phyloP scores from a whole-genome alignment of 64 coral and sea anemone genomes.

The Montipora foliosa region DNA sequence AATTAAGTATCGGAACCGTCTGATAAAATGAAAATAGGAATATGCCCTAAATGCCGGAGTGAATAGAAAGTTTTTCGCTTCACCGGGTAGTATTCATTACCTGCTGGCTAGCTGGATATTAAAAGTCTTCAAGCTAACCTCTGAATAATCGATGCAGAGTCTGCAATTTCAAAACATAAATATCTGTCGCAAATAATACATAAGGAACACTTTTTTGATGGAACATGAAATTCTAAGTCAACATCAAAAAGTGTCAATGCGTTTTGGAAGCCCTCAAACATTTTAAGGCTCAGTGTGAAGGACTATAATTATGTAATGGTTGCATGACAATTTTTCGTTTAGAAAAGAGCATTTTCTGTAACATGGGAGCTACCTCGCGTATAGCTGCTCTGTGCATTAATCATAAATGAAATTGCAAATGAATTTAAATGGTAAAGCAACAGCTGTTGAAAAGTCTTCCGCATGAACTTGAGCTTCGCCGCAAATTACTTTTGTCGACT shows the following conservation, averaged over 20 bases:
- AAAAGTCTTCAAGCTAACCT: not conserved
- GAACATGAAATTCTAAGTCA: not conserved
- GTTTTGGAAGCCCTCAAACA: not conserved
- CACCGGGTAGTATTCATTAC: no score
- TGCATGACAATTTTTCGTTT: not conserved
- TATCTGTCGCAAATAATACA: not conserved
- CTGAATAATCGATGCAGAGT: not conserved
- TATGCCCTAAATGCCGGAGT: no score
- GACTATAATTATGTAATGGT: not conserved
- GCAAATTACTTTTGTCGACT: not conserved
- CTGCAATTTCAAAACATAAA: not conserved
- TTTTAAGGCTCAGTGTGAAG: not conserved
- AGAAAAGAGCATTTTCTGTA: no score
- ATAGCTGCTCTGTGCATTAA: not conserved
- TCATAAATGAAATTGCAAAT: not conserved
- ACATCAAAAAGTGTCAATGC: not conserved
- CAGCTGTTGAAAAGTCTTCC: not conserved
- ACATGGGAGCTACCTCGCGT: not conserved
- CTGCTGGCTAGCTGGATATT: not conserved
- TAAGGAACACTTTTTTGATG: not conserved
- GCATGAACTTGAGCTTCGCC: not conserved
- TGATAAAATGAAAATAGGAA: no score
- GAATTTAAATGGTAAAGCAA: not conserved
- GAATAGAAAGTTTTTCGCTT: no score
- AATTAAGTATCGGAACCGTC: no score